These are phyloP conservation scores for Tenrec ecaudatus DNA, from an alignment of 2,113 vertebrate species.

Conservation along the genomic window DNA sequence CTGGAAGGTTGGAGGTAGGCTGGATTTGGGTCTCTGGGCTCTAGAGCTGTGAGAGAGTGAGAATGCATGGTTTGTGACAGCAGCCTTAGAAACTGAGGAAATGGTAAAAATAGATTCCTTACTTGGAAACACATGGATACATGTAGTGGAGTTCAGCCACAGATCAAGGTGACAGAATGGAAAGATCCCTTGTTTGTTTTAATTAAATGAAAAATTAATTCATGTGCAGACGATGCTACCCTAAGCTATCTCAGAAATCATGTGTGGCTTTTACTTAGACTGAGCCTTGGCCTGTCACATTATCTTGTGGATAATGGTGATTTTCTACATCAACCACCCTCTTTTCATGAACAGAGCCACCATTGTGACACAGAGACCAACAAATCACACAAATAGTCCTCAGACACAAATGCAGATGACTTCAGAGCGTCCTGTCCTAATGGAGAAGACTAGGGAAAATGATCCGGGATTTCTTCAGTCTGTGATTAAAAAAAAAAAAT, in stretches of 20 bases:
- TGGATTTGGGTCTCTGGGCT: too few relatives aligned
- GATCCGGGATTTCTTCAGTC: background rate
- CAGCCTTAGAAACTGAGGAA: background rate
- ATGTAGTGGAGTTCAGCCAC: conserved; percentile 1
- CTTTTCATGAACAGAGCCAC: background rate
- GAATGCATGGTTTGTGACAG: background rate
- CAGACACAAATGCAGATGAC: background rate
- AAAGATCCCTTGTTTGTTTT: background rate
- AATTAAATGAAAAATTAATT: background rate
- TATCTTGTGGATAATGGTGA: background rate
- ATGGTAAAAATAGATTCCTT: background rate
- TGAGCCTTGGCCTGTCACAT: background rate
- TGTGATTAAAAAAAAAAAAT: background rate
- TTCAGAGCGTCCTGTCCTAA: background rate
- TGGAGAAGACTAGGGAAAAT: background rate
- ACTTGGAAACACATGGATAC: conserved; percentile 50
- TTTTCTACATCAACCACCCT: background rate
- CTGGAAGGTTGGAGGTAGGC: too few relatives aligned
- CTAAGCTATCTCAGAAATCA: background rate
- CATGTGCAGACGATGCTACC: background rate
- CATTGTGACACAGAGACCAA: background rate
- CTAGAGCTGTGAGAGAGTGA: too few relatives aligned
- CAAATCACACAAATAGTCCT: background rate
- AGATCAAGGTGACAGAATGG: background rate
- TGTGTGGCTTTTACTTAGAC: background rate